These are phyloP conservation scores for Lasiurus borealis DNA, from an alignment of 2,113 vertebrate genomes.

Conservation along the genomic window DNA sequence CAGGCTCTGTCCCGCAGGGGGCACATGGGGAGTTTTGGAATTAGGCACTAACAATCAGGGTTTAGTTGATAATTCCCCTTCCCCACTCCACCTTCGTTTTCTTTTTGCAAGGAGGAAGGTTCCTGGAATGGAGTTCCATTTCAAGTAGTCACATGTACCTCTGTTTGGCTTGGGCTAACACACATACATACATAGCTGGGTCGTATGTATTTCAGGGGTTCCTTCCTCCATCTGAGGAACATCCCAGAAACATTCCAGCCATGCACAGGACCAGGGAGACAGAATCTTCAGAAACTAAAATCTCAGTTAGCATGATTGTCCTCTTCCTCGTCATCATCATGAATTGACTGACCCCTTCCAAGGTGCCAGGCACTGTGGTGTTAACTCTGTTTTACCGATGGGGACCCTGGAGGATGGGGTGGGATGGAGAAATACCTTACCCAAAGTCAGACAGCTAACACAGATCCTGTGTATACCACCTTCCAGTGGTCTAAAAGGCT, in stretches of 20 bases:
- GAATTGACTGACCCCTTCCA: not conserved
- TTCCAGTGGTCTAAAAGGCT: not conserved
- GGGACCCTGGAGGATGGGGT: not conserved
- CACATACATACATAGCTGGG: too few relatives aligned
- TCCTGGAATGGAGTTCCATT: not conserved
- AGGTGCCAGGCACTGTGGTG: not conserved
- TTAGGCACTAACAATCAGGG: not conserved
- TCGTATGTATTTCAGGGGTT: not conserved
- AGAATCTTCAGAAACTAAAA: not conserved
- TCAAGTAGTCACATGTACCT: not conserved
- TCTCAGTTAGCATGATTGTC: not conserved
- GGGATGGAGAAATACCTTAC: not conserved
- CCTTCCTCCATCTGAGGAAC: not conserved
- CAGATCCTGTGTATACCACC: not conserved
- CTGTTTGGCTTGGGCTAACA: not conserved
- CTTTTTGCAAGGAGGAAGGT: constrained; percentile 20
- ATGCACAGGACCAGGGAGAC: not conserved
- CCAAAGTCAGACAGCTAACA: not conserved
- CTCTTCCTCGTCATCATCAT: not conserved
- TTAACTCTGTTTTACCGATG: not conserved
- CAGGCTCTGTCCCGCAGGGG: not conserved
- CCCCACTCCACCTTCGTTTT: too few relatives aligned
- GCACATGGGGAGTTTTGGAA: not conserved
- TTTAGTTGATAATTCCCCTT: not conserved
- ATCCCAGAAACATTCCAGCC: not conserved